phyloP scores from a whole-genome alignment of 2,888 invertebrate species.

The Chrysolina haemoptera region DNA sequence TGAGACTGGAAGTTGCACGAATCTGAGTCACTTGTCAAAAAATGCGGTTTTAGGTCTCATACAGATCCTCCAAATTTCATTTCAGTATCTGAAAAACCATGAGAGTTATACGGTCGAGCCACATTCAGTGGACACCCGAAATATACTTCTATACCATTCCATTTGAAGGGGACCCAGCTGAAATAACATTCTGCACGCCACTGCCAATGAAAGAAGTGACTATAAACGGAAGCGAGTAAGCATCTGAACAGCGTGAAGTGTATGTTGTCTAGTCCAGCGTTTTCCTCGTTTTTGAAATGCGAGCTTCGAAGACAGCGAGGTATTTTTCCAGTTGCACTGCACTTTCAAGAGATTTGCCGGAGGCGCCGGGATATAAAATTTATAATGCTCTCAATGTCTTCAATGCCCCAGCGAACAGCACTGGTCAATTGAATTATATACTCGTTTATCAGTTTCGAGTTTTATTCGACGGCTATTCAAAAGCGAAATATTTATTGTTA shows the following conservation, averaged over 20 bases:
- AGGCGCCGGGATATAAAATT: slow-evolving; percentile 6
- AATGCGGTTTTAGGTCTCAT: too few relatives aligned
- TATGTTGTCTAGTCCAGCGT: background rate
- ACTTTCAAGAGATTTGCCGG: slow-evolving; percentile 2
- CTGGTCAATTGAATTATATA: slow-evolving; percentile 19
- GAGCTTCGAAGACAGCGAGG: background rate
- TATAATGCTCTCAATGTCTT: slow-evolving; percentile 5
- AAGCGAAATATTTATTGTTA: slow-evolving; percentile 18
- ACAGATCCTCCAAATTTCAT: too few relatives aligned
- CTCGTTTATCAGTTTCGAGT: slow-evolving; percentile 17
- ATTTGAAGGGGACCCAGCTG: background rate
- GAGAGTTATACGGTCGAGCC: too few relatives aligned
- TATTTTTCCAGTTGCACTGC: background rate
- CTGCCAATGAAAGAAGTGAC: slow-evolving; percentile 1
- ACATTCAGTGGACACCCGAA: too few relatives aligned
- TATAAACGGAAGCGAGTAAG: background rate
- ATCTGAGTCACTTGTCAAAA: too few relatives aligned
- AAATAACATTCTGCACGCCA: background rate
- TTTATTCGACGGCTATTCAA: slow-evolving; percentile 18
- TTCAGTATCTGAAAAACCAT: too few relatives aligned
- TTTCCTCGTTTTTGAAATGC: background rate
- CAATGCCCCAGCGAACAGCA: background rate
- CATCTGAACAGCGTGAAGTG: background rate
- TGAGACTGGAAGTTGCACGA: too few relatives aligned
- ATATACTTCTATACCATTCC: too few relatives aligned